These are phyloP conservation scores for Cyphomyrus discorhynchus DNA, from an alignment of 2,113 vertebrate species.

Conservation along the genomic window DNA sequence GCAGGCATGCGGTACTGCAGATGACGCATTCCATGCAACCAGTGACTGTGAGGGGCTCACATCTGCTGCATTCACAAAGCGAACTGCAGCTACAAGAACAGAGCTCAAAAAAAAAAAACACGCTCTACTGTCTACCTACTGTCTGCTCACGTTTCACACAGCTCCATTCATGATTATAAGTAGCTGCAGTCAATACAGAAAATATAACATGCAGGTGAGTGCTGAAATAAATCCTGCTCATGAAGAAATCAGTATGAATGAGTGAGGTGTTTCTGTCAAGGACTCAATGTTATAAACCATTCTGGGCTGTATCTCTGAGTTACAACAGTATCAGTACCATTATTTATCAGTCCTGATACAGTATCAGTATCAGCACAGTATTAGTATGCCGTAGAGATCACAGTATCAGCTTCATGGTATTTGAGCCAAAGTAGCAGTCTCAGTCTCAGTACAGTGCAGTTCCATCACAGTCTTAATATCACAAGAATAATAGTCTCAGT, in stretches of 20 bases:
- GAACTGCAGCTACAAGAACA: not conserved
- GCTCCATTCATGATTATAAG: not conserved
- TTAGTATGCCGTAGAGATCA: not conserved
- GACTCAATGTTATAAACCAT: not conserved
- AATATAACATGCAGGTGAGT: not conserved
- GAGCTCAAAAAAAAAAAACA: not conserved
- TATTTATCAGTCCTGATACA: not conserved
- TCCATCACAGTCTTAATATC: not conserved
- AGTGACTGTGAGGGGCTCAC: not conserved
- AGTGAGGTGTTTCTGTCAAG: not conserved
- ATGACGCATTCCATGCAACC: not conserved
- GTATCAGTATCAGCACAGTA: not conserved
- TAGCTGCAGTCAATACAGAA: not conserved
- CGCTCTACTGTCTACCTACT: not conserved
- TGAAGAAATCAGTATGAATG: not conserved
- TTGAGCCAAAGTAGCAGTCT: not conserved
- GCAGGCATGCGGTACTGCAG: not conserved
- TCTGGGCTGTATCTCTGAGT: not conserved
- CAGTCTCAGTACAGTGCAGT: not conserved
- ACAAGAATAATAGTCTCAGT: not conserved
- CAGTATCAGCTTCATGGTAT: not conserved
- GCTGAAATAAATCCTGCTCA: not conserved
- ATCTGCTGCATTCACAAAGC: not conserved
- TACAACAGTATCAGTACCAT: not conserved
- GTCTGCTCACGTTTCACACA: not conserved